These are phyloP conservation scores for Entomobrya proxima DNA, from an alignment of 2,888 invertebrate genomes.

Conservation along the genomic window DNA sequence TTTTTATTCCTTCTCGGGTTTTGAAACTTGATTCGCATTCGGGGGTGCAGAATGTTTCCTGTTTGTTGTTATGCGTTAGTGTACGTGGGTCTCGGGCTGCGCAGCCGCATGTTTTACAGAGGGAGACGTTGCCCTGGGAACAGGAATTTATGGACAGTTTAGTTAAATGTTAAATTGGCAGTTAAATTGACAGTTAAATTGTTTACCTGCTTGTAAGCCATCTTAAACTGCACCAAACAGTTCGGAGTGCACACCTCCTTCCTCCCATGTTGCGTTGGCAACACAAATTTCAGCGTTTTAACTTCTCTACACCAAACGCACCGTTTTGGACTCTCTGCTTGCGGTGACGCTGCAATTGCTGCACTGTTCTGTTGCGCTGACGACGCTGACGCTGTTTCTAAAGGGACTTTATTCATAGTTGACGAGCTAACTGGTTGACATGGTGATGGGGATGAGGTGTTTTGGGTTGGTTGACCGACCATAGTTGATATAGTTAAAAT, in stretches of 20 bases:
- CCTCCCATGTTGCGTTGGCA: conserved; percentile 91
- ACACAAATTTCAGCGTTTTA: conserved; percentile 86
- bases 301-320: conserved; percentile 69
- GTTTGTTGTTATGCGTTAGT: conserved; percentile 78
- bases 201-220: conserved; percentile 87
- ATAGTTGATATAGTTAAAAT: too few relatives aligned
- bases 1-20: background rate
- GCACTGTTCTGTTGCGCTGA: background rate
- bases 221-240: conserved; percentile 91
- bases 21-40: conserved; percentile 15
- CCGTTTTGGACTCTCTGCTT: background rate
- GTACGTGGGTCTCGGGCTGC: conserved; percentile 81
- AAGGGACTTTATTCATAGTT: too few relatives aligned
- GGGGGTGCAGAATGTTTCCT: conserved; percentile 6
- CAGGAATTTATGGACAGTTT: background rate
- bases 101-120: conserved; percentile 91
- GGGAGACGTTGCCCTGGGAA: conserved; percentile 85
- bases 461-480: background rate
- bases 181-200: background rate
- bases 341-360: too few relatives aligned
- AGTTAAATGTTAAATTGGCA: too few relatives aligned
- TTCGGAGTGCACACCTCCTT: conserved; percentile 95
- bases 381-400: background rate
- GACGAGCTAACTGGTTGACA: conserved; percentile 48
- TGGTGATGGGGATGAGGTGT: conserved; percentile 14